A percentile compares a stretch with the other conserved stretches of the same genome.
Conservation (phyloP, 2,888 invertebrate species). For the Eilema depressum region DNA sequence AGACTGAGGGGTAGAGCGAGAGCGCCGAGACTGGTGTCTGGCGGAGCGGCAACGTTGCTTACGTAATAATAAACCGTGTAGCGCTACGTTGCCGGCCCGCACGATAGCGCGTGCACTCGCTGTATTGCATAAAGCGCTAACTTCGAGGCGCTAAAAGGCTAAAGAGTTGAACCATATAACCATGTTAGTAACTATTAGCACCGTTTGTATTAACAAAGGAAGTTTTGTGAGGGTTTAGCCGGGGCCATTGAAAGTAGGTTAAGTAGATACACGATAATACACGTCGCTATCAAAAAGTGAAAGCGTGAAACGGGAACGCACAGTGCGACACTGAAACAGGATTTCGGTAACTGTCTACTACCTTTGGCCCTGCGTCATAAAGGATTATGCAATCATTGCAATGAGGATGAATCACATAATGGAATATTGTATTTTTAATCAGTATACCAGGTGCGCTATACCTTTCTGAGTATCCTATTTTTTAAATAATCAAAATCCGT, state of each 20-base stretch:
- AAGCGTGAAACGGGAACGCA: conserved; percentile 32
- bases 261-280: conserved; percentile 47
- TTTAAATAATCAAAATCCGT: no score
- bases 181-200: conserved; percentile 71
- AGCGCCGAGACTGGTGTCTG: conserved; percentile 76
- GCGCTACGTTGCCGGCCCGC: conserved; percentile 61
- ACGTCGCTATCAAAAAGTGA: conserved; percentile 43
- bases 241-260: conserved; percentile 39
- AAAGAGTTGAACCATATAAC: conserved; percentile 62
- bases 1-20: conserved; percentile 73
- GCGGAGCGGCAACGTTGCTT: conserved; percentile 74
- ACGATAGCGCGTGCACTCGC: conserved; percentile 47
- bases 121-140: conserved; percentile 59
- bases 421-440: no score
- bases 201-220: conserved; percentile 61
- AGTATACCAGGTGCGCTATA: no score
- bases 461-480: no score
- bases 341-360: neutral
- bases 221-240: conserved; percentile 46
- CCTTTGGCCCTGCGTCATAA: neutral
- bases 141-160: conserved; percentile 63
- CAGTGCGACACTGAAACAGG: conserved; percentile 25
- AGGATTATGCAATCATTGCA: neutral
- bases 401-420: no score
- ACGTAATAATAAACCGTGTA: conserved; percentile 51